A percentile compares a stretch with the other conserved stretches of the same genome.
These are phyloP conservation scores for Rhopalosiphum padi DNA, from an alignment of 1,140 invertebrate species.

Conservation along the genomic window DNA sequence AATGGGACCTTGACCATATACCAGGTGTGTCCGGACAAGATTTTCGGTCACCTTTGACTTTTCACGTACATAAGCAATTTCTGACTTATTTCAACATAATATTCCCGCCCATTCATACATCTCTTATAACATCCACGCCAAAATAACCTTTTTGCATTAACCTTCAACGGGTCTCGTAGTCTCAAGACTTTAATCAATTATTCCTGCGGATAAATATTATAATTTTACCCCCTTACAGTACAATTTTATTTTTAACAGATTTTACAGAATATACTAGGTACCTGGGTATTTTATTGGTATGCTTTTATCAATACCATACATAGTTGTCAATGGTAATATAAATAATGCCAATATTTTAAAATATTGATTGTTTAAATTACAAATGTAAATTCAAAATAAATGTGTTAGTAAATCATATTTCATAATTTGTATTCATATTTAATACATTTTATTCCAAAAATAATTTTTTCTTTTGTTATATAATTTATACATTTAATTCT, in stretches of 20 bases:
- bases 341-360: not conserved
- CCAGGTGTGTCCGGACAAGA: not conserved
- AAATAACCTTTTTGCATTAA: not conserved
- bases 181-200: not conserved
- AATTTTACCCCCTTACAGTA: not conserved
- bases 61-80: not conserved
- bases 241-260: not conserved
- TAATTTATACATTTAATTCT: too few relatives aligned
- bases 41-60: constrained; percentile 24
- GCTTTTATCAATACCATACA: too few relatives aligned
- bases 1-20: not conserved
- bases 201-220: not conserved
- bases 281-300: too few relatives aligned
- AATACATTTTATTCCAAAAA: not conserved
- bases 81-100: not conserved
- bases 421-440: not conserved
- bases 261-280: not conserved
- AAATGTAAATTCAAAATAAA: not conserved
- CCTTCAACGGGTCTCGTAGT: not conserved
- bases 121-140: not conserved
- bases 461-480: too few relatives aligned
- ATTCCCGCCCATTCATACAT: not conserved
- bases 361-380: not conserved
- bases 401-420: not conserved
- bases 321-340: too few relatives aligned